Evolutionary conservation across 2,113 vertebrate species (phyloP), one percentile per base, ranked within the genome.

Genomic region (Tychaedon coryphoeus): DNA sequence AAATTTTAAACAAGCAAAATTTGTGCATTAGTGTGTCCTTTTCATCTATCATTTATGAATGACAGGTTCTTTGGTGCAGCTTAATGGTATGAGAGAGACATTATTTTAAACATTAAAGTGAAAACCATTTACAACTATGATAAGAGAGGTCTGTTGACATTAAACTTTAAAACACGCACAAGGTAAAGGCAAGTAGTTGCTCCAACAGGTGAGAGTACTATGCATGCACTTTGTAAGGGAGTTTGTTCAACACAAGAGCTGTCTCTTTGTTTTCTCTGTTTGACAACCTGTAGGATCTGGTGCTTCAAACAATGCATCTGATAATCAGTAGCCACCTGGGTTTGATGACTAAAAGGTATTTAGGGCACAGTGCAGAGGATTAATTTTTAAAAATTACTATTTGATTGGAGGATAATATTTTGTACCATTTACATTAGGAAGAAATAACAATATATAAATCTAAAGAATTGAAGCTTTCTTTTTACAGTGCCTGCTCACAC

Each of bases 81-180:
- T 98, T 99, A 99, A 99, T 99, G 98, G 98, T 98, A 99, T 98
- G 98, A 98, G 98, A 98, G 98, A 99, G 98, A 99, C 98, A 99
- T 99, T 98, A 98, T 99, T 99, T 99, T 99, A 99, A 99, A 99
- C 99, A 99, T 99, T 99, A 99, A 99, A 99, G 98, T 99, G 98
- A 98, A 99, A 99, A 99, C 98, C 99, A 99, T 99, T 99, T 99
- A 99, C 99, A 99, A 98, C 98, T 99, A 98, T 98, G 98, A 98
- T 99, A 99, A 98, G 98, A 98, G 98, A 98, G 98, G 98, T 98
- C 98, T 99, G 98, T 98, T 98, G 97, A 97, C 98, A 99, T 99
- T 98, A 99, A 99, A 99, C 97, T 99, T 99, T 99, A 98, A 99
- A 98, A 98, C 95, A 97, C 53, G 91, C 96, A 95, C 95, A 98